phyloP scores from a whole-genome alignment of 2,113 vertebrate species.

The Syngnathus scovelli region DNA sequence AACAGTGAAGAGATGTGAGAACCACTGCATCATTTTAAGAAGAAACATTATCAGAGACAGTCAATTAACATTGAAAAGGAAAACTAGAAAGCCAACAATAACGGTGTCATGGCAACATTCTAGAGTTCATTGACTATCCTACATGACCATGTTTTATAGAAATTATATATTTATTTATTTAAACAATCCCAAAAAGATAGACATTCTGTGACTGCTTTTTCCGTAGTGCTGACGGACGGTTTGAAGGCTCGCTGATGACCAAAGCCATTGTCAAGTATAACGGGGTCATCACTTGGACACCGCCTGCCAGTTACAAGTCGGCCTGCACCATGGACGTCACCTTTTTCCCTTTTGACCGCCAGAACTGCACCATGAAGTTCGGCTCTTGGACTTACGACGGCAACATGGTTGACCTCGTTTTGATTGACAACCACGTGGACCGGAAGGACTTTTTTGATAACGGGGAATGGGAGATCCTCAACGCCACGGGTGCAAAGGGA shows the following conservation, averaged over 20 bases:
- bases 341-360: constrained; percentile 93
- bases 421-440: constrained; percentile 86
- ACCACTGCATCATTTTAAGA: neutral
- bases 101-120: neutral
- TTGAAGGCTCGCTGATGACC: constrained; percentile 94
- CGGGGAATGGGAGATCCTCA: constrained; percentile 94
- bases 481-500: constrained; percentile 83
- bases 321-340: constrained; percentile 96
- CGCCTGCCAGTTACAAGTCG: constrained; percentile 92
- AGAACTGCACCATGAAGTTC: constrained; percentile 98
- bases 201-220: neutral
- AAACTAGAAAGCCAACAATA: neutral
- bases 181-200: neutral
- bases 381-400: constrained; percentile 97
- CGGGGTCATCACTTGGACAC: constrained; percentile 84
- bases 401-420: constrained; percentile 86
- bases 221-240: constrained; percentile 87
- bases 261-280: constrained; percentile 86
- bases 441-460: constrained; percentile 96
- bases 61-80: neutral
- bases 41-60: too few species aligned
- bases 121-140: neutral
- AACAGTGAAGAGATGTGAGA: neutral
- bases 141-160: neutral
- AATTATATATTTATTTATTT: neutral